These are phyloP conservation scores for Drosophila parthenogenetica DNA, from an alignment of 2,888 invertebrate species.

Conservation along the genomic window DNA sequence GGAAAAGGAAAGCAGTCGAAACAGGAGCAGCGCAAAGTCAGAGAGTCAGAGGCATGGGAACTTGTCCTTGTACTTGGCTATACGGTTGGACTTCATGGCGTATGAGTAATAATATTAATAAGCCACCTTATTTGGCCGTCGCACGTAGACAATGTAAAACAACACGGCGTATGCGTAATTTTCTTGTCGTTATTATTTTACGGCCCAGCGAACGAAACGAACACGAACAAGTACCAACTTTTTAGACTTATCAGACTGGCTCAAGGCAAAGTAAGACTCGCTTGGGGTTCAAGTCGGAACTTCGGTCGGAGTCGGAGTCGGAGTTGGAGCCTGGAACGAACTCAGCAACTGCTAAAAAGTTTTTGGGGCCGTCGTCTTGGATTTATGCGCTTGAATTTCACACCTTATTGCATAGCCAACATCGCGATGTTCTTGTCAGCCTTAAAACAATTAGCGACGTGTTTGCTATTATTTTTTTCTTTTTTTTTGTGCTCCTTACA, in stretches of 20 bases:
- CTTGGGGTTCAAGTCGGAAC: neutral
- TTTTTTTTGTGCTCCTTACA: neutral
- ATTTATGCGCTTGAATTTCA: constrained; percentile 76
- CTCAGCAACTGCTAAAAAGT: constrained; percentile 36
- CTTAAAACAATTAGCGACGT: constrained; percentile 75
- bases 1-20: constrained; percentile 19
- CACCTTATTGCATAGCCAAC: constrained; percentile 68
- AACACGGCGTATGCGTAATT: constrained; percentile 76
- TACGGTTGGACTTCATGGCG: constrained; percentile 31
- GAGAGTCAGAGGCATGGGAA: neutral
- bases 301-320: neutral
- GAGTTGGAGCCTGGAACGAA: neutral
- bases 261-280: constrained; percentile 23
- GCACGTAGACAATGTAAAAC: constrained; percentile 63
- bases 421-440: constrained; percentile 45
- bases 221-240: constrained; percentile 35
- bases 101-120: constrained; percentile 76
- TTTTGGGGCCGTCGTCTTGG: constrained; percentile 51
- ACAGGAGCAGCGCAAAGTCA: neutral
- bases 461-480: constrained; percentile 4
- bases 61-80: constrained; percentile 13
- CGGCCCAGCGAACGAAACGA: constrained; percentile 47
- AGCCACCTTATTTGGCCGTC: constrained; percentile 61
- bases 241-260: constrained; percentile 60
- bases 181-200: constrained; percentile 71